phyloP scores from a whole-genome alignment of 2,888 invertebrate genomes.

The Melieria omissa region DNA sequence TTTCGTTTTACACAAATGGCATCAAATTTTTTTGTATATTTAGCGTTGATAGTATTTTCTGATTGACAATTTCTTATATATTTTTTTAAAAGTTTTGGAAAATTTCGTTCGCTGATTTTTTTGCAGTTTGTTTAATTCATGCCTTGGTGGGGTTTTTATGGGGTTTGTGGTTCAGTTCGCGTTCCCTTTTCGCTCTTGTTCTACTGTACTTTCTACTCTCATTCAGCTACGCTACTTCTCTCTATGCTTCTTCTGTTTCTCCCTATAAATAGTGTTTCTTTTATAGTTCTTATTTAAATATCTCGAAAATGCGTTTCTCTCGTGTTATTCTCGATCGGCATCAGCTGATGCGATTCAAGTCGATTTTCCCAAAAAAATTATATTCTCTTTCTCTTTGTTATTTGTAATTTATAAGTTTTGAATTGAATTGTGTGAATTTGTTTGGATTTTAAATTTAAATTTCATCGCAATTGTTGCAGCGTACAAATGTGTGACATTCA shows the following conservation, averaged over 20 bases:
- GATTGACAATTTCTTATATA: neutral
- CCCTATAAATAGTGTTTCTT: constrained; percentile 30
- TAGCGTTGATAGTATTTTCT: no score
- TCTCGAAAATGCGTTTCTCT: neutral
- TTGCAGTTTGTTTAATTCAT: no score
- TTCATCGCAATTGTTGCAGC: no score
- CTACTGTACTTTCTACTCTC: neutral
- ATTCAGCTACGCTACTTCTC: constrained; percentile 11
- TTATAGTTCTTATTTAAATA: constrained; percentile 25
- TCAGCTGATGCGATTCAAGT: neutral
- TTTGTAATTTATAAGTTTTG: no score
- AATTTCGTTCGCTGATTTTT: no score
- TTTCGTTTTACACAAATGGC: no score
- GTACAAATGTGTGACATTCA: constrained; percentile 18
- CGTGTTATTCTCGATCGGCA: neutral
- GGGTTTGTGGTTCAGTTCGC: neutral
- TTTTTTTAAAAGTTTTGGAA: neutral
- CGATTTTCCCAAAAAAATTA: no score
- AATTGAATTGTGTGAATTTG: no score
- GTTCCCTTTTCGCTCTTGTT: neutral
- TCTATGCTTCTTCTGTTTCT: constrained; percentile 11
- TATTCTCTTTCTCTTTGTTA: no score
- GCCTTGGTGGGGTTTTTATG: neutral
- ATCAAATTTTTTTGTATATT: no score
- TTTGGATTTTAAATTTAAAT: no score